Conservation (phyloP, 2,797 vertebrate species). For the Oophaga sylvatica region DNA sequence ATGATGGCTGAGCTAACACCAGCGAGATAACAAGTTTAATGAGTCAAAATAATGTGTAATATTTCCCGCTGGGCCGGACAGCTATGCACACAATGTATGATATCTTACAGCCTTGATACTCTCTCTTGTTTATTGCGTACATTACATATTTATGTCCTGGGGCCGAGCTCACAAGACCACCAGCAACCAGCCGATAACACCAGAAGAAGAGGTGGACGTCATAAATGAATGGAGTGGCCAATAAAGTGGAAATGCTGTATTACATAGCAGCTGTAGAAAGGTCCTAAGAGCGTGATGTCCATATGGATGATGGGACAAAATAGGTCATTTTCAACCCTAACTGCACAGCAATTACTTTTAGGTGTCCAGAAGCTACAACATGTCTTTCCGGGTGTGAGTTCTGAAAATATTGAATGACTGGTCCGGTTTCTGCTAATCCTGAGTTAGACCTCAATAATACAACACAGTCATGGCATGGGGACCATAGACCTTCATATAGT, state of each 20-base stretch:
- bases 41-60: conserved; percentile 34
- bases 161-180: neutral
- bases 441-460: neutral
- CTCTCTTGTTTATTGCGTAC: neutral
- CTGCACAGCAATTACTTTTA: neutral
- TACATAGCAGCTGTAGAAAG: neutral
- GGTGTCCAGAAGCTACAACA: neutral
- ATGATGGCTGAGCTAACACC: conserved; percentile 48
- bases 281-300: neutral
- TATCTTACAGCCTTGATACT: neutral
- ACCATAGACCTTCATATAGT: too few relatives aligned
- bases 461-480: neutral
- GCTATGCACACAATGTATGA: conserved; percentile 21
- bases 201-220: neutral
- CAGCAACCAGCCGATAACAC: neutral
- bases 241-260: neutral
- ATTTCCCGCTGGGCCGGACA: conserved; percentile 42
- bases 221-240: too few relatives aligned
- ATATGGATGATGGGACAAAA: neutral
- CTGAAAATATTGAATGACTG: neutral
- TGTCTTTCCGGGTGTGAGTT: neutral
- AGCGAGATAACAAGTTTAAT: conserved; percentile 43
- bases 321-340: neutral
- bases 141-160: neutral
- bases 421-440: neutral